Conservation (phyloP, 2,797 vertebrate genomes). For the Muraenolepis orangiensis region DNA sequence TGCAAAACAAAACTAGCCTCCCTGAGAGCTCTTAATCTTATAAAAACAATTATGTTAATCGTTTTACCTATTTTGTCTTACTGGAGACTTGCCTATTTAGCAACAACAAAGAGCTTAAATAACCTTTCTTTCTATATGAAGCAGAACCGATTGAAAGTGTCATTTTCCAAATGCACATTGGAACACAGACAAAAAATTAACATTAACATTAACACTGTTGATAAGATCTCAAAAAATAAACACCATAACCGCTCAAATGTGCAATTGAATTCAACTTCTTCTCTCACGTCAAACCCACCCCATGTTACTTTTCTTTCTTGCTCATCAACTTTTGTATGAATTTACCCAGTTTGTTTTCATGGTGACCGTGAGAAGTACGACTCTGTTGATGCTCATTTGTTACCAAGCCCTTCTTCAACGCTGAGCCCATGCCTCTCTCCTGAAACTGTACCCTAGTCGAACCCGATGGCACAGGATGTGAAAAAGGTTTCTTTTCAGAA, state of each 20-base stretch:
- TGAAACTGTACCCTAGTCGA: slow-evolving; percentile 47
- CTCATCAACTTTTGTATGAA: slow-evolving; percentile 90
- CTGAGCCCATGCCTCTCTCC: slow-evolving; percentile 69
- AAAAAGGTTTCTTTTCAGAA: slow-evolving; percentile 67
- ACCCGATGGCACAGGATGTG: not conserved
- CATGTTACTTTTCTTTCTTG: slow-evolving; percentile 80
- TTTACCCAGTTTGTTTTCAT: slow-evolving; percentile 90
- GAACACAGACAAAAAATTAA: not conserved
- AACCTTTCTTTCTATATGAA: slow-evolving; percentile 8
- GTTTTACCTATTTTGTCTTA: no score
- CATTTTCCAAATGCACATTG: slow-evolving; percentile 22
- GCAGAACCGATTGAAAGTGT: slow-evolving; percentile 23
- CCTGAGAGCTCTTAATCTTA: no score
- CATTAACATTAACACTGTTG: slow-evolving; percentile 18
- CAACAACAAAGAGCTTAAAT: not conserved
- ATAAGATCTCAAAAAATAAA: not conserved
- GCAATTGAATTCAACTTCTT: not conserved
- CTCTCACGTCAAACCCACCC: not conserved
- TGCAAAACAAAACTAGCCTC: not conserved
- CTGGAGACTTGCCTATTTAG: not conserved
- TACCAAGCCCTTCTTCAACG: slow-evolving; percentile 59
- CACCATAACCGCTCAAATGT: not conserved
- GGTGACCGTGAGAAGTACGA: slow-evolving; percentile 68
- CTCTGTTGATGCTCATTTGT: slow-evolving; percentile 50
- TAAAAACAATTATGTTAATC: not conserved